Conservation (phyloP, 2,888 invertebrate species). For the Stenurella melanura region DNA sequence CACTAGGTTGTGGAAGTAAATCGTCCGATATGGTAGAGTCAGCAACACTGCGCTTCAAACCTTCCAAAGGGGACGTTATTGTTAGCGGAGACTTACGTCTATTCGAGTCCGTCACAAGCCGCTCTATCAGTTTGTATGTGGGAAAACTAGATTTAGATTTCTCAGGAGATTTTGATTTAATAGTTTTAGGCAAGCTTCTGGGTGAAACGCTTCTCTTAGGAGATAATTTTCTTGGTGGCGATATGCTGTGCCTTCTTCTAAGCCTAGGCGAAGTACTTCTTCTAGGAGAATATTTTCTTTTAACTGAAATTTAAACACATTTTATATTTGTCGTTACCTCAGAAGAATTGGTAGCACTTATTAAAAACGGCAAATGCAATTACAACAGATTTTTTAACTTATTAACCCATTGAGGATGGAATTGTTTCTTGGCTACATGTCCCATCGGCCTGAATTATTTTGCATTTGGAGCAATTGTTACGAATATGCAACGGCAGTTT, state of each 20-base stretch:
- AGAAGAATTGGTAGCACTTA: too few relatives aligned
- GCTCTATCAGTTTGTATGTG: neutral
- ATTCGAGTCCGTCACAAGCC: neutral
- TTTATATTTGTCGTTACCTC: too few relatives aligned
- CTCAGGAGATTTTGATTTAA: constrained; percentile 48
- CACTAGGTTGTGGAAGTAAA: constrained; percentile 66
- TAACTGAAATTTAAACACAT: constrained; percentile 33
- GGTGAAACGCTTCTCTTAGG: constrained; percentile 47
- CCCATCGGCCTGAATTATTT: too few relatives aligned
- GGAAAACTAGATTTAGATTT: neutral
- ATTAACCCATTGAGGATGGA: too few relatives aligned
- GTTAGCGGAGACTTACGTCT: constrained; percentile 42
- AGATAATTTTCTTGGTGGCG: constrained; percentile 30
- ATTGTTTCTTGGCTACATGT: too few relatives aligned
- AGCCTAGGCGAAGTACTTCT: constrained; percentile 38
- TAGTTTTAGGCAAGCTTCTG: constrained; percentile 41
- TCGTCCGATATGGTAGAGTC: constrained; percentile 77
- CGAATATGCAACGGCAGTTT: too few relatives aligned
- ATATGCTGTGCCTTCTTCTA: constrained; percentile 24
- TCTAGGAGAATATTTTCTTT: constrained; percentile 47
- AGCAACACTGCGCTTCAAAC: constrained; percentile 73
- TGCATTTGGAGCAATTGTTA: too few relatives aligned
- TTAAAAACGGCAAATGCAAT: neutral
- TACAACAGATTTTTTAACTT: too few relatives aligned
- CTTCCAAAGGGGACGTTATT: constrained; percentile 68